Evolutionary conservation across 2,113 vertebrate genomes (phyloP).

Genomic region (Oplegnathus fasciatus): DNA sequence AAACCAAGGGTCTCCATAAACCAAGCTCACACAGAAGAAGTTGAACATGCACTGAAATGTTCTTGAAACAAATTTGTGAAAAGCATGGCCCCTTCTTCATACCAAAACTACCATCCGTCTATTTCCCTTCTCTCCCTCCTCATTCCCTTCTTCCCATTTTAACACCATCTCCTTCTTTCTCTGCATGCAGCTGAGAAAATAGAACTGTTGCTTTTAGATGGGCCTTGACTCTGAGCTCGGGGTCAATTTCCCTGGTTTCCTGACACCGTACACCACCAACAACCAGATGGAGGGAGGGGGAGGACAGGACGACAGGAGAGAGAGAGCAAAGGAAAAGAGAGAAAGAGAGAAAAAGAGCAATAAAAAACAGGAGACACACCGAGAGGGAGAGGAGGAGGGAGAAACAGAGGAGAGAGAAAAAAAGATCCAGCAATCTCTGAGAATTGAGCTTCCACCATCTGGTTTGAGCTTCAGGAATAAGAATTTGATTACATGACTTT

Average conservation of each 20-base stretch:
- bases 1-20: slow-evolving; percentile 4
- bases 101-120: slow-evolving; percentile 17
- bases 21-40: slow-evolving; percentile 45
- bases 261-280: slow-evolving; percentile 67
- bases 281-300: slow-evolving; percentile 70
- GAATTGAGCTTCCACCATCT: slow-evolving; percentile 69
- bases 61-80: slow-evolving; percentile 75
- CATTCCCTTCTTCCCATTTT: slow-evolving; percentile 52
- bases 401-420: slow-evolving; percentile 10
- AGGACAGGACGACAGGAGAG: slow-evolving; percentile 25
- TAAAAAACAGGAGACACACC: slow-evolving; percentile 34
- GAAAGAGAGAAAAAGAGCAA: slow-evolving; percentile 48
- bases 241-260: slow-evolving; percentile 81
- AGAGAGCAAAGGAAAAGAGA: slow-evolving; percentile 14
- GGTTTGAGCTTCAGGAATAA: slow-evolving; percentile 74
- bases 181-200: slow-evolving; percentile 83
- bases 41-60: slow-evolving; percentile 33
- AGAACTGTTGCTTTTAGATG: slow-evolving; percentile 67
- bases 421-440: slow-evolving; percentile 23
- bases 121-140: slow-evolving; percentile 47
- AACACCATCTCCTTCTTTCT: slow-evolving; percentile 42
- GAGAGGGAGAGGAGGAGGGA: background rate
- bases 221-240: slow-evolving; percentile 73
- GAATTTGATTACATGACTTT: slow-evolving; percentile 72
- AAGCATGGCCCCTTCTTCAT: slow-evolving; percentile 54